Conservation (phyloP, 2,113 vertebrate genomes). For the Prunella fulvescens region DNA sequence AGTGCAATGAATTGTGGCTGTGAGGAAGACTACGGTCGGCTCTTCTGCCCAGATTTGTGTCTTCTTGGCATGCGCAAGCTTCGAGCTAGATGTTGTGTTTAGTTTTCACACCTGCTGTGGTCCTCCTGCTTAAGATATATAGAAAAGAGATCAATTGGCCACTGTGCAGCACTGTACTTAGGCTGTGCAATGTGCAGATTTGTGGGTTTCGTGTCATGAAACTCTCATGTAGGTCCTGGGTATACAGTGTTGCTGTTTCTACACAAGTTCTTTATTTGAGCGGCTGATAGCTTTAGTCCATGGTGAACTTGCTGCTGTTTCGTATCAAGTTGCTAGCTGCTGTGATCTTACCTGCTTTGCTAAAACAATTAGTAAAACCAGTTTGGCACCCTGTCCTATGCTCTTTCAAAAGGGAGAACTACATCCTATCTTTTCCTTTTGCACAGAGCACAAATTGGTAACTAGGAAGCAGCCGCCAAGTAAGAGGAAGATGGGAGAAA, state of each 20-base stretch:
- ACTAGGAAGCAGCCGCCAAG: not conserved
- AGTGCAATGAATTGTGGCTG: rapidly evolving
- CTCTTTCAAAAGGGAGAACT: not conserved
- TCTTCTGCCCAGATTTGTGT: not conserved
- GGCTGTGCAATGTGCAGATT: not conserved
- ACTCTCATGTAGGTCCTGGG: not conserved
- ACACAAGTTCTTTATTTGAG: not conserved
- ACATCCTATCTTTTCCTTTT: not conserved
- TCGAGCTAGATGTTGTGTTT: rapidly evolving
- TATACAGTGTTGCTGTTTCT: not conserved
- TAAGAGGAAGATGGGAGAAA: not conserved
- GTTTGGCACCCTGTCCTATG: not conserved
- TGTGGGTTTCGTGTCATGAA: not conserved
- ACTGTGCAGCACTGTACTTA: no score
- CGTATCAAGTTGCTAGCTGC: not conserved
- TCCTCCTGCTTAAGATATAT: not conserved
- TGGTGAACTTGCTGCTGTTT: not conserved
- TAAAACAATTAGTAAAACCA: not conserved
- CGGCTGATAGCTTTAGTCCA: not conserved
- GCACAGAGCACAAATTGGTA: not conserved
- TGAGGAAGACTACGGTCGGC: not conserved
- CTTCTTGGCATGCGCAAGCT: not conserved
- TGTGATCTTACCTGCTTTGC: not conserved
- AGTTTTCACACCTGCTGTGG: not conserved
- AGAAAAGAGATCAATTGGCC: not conserved